Evolutionary conservation across 2,797 vertebrate species (phyloP), one percentile per base, ranked within the genome.

Genomic region (Numenius phaeopus): DNA sequence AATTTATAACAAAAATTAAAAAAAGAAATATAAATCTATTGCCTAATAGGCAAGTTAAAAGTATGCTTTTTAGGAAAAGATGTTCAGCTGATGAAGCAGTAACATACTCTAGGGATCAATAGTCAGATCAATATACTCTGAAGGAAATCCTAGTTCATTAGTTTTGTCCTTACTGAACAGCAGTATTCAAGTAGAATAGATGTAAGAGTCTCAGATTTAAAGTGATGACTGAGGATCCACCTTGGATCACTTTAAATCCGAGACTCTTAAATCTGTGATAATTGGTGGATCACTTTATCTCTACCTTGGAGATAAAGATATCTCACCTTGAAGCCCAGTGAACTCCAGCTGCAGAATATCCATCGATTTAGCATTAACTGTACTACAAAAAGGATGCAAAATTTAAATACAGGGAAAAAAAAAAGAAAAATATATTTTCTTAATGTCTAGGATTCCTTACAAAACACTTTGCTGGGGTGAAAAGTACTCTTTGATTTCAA

Each of bases 201-300:
- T 44, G 61, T 69, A 96, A 46, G 49, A 81, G 83, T 58, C 86
- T 47, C 0, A 1, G 70, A 73, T 82, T 95, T 91, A 88, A 93
- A 91, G 76, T 54, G 61, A 79, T 76, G 91, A 89, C 50, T 39
- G 47, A 61, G n/a, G 50, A 90, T 93, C 49, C 61, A 87, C 65
- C 65, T 32, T 67, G 40, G 76, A 95, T 97, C 72, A 44, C 72
- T 83, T 83, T 88, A 96, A 96, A 91, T 90, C 88, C 2, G 0
- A 75, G 69, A 88, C 52, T 73, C 72, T 94, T 91, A 95, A 91
- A 78, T 67, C 91, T 86, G 62, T 66, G 65, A 62, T 92, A 95
- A 94, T 61, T 95, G 77, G 57, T 61, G 32, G 37, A 90, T 94
- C 76, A 20, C 87, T 95, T 94, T 91, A 93, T 91, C 85, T 88